Evolutionary conservation across 64 coral and sea anemone species (phyloP).

Genomic region (Pocillopora verrucosa): DNA sequence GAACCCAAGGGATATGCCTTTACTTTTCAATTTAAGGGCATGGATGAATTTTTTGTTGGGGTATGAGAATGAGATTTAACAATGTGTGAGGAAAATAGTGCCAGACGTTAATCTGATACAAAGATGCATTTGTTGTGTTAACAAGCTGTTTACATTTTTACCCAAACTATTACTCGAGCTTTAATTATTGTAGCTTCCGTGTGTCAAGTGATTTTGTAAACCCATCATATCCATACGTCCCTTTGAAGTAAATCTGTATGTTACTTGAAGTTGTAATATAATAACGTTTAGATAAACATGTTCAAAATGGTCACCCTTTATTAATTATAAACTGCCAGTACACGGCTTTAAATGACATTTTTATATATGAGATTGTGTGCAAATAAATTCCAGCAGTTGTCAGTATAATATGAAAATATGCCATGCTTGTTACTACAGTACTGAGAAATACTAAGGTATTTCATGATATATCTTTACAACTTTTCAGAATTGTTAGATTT

Average conservation of each 20-base stretch:
- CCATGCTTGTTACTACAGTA: neutral
- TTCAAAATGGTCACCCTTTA: too few relatives aligned
- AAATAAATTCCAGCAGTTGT: too few relatives aligned
- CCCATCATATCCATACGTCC: too few relatives aligned
- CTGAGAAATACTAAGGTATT: neutral
- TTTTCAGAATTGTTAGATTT: neutral
- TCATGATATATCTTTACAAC: neutral
- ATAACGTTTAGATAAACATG: too few relatives aligned
- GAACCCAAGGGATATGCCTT: constrained; percentile 55
- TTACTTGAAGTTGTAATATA: too few relatives aligned
- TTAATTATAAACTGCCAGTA: too few relatives aligned
- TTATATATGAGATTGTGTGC: too few relatives aligned
- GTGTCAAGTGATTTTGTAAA: too few relatives aligned
- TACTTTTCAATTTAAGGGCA: constrained; percentile 55
- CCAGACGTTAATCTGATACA: constrained; percentile 2
- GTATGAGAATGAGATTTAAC: neutral
- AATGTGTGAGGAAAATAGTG: constrained; percentile 20
- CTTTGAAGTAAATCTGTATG: too few relatives aligned
- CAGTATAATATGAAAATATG: too few relatives aligned
- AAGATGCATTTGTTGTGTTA: neutral
- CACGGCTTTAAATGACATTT: too few relatives aligned
- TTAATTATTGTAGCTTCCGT: too few relatives aligned
- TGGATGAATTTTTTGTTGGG: constrained; percentile 52
- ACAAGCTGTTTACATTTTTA: neutral
- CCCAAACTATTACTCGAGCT: neutral